phyloP scores from a whole-genome alignment of 2,888 invertebrate species.

The Phalangium opilio region DNA sequence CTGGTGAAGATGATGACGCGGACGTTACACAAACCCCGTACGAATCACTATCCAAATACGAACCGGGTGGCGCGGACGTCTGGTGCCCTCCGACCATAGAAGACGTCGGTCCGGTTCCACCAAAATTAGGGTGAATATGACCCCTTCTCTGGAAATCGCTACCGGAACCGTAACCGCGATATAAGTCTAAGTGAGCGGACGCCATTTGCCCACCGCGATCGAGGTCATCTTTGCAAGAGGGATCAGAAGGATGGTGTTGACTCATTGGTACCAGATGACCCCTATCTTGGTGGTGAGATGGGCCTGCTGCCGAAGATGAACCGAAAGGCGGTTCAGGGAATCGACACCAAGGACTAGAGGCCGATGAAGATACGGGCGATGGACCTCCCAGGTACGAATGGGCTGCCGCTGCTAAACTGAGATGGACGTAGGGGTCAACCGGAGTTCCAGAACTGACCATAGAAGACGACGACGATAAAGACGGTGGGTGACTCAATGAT shows the following conservation, averaged over 20 bases:
- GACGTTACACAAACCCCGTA: slow-evolving; percentile 11
- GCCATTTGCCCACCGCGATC: not conserved
- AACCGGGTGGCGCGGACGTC: slow-evolving; percentile 1
- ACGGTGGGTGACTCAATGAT: too few species aligned
- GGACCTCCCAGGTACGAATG: not conserved
- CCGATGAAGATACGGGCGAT: not conserved
- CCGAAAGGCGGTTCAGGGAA: not conserved
- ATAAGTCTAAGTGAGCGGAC: slow-evolving; percentile 9
- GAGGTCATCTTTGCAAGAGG: not conserved
- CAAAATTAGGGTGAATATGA: too few species aligned
- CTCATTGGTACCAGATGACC: not conserved
- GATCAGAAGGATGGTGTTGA: not conserved
- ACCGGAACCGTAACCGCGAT: slow-evolving; percentile 7
- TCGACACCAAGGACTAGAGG: not conserved
- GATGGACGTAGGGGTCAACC: slow-evolving; percentile 3
- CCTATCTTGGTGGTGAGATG: not conserved
- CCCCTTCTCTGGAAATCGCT: slow-evolving; percentile 8
- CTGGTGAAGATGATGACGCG: slow-evolving; percentile 6
- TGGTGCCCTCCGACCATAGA: not conserved
- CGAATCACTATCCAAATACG: slow-evolving; percentile 9
- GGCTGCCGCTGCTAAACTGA: slow-evolving; percentile 1
- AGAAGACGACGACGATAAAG: too few species aligned
- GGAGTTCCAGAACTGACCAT: not conserved
- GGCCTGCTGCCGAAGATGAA: not conserved
- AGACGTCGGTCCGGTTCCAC: not conserved